Evolutionary conservation across 2,113 vertebrate genomes (phyloP).

Genomic region (Carassius auratus): DNA sequence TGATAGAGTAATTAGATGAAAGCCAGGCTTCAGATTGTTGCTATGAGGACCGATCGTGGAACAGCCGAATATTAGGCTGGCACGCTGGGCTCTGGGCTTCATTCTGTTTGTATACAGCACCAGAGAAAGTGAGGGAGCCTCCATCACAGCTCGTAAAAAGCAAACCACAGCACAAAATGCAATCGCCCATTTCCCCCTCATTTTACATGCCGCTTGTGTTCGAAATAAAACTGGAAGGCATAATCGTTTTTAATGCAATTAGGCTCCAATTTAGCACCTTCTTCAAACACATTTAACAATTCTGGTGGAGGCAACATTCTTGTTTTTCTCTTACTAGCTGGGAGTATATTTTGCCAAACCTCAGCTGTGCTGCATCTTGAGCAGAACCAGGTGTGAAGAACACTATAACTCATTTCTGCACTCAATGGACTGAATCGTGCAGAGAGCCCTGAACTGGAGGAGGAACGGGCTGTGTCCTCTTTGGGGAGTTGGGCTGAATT

Average conservation of each 20-base stretch:
- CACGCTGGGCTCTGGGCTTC: conserved; percentile 83
- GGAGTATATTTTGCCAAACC: conserved; percentile 80
- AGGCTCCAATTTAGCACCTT: conserved; percentile 93
- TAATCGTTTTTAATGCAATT: conserved; percentile 97
- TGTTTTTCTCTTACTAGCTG: conserved; percentile 66
- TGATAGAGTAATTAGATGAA: conserved; percentile 99
- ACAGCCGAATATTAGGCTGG: conserved; percentile 69
- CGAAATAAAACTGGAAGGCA: conserved; percentile 92
- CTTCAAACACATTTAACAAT: conserved; percentile 91
- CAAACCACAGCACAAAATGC: conserved; percentile 85
- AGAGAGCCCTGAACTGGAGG: conserved; percentile 55
- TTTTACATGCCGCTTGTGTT: conserved; percentile 85
- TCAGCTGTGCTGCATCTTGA: conserved; percentile 82
- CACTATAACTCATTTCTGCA: conserved; percentile 86
- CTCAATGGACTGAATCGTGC: conserved; percentile 72
- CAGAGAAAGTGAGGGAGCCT: conserved; percentile 88
- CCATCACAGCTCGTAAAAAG: conserved; percentile 93
- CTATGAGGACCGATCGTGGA: conserved; percentile 80
- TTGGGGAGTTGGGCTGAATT: conserved; percentile 41
- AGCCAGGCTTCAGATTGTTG: conserved; percentile 88
- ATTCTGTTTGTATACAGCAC: conserved; percentile 96
- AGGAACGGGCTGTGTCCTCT: conserved; percentile 26
- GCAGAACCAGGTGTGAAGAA: conserved; percentile 95
- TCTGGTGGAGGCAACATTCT: conserved; percentile 75
- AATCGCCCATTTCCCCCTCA: conserved; percentile 64